Evolutionary conservation across 2,888 invertebrate genomes (phyloP).

Genomic region (Tetrapedia diversipes): DNA sequence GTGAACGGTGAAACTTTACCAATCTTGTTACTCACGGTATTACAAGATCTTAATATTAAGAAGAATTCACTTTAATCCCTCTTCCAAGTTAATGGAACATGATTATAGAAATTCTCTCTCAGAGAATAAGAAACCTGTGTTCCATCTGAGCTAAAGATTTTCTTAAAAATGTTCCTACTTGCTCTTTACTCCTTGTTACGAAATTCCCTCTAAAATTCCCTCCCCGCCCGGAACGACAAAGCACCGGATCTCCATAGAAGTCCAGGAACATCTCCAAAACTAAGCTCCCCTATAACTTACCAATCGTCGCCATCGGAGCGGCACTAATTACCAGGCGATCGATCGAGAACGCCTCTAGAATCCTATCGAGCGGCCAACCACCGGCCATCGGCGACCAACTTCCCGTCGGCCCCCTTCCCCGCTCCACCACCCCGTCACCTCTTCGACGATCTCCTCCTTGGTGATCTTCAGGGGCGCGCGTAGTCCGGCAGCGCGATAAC

Average conservation of each 20-base stretch:
- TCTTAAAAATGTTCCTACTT: too few species aligned
- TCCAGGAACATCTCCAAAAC: neutral
- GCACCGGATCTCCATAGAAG: neutral
- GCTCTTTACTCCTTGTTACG: too few species aligned
- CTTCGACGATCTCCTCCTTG: neutral
- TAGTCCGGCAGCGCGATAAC: constrained; percentile 14
- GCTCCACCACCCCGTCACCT: too few species aligned
- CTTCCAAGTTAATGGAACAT: too few species aligned
- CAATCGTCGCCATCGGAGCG: constrained; percentile 8
- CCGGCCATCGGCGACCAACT: neutral
- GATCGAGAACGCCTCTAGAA: constrained; percentile 5
- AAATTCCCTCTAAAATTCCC: too few species aligned
- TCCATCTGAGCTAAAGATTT: too few species aligned
- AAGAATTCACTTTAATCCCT: too few species aligned
- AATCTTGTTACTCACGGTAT: too few species aligned
- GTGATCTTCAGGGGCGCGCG: constrained; percentile 3
- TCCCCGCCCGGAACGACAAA: neutral
- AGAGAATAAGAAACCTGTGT: too few species aligned
- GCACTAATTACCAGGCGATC: constrained; percentile 18
- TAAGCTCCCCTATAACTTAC: neutral
- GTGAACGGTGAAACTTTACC: too few species aligned
- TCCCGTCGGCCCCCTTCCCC: neutral
- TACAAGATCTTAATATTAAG: too few species aligned
- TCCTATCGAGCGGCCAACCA: neutral
- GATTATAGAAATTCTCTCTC: too few species aligned